Percentiles rank a stretch among this genome's conserved stretches.
phyloP scores from a whole-genome alignment of 2,888 invertebrate genomes.

The Ernsta delagoae region DNA sequence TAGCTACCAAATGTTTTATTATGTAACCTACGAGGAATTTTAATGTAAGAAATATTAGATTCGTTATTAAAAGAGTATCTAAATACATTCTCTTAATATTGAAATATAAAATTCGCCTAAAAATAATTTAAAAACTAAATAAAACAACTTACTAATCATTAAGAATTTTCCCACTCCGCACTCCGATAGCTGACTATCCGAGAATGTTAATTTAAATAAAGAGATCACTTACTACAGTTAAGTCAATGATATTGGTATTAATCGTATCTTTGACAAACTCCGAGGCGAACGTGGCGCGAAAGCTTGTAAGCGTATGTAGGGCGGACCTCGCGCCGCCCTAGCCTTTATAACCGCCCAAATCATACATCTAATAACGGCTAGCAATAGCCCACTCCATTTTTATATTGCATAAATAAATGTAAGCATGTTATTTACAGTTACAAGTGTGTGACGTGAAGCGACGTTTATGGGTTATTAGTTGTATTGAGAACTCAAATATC shows the following conservation, averaged over 20 bases:
- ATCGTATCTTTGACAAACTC: conserved; percentile 4
- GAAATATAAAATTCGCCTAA: too few relatives aligned
- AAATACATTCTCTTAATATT: too few relatives aligned
- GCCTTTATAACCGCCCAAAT: conserved; percentile 64
- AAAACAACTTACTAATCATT: conserved; percentile 27
- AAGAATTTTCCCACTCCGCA: conserved; percentile 30
- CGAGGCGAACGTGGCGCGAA: conserved; percentile 51
- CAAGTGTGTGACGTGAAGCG: neutral
- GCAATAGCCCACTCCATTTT: conserved; percentile 19
- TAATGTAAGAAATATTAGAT: too few relatives aligned
- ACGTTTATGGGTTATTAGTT: neutral
- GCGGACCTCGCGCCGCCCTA: conserved; percentile 55
- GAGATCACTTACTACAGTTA: conserved; percentile 7
- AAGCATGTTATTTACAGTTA: conserved; percentile 1
- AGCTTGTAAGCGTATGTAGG: conserved; percentile 60
- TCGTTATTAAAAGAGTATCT: too few relatives aligned
- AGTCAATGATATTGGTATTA: neutral
- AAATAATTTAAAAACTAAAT: too few relatives aligned
- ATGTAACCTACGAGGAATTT: too few relatives aligned
- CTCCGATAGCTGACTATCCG: conserved; percentile 6
- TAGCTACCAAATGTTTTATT: too few relatives aligned
- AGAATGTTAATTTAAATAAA: conserved; percentile 1
- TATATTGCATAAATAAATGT: conserved; percentile 26
- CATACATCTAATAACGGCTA: conserved; percentile 24
- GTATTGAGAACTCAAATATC: neutral